These are phyloP conservation scores for Hypselothyrea guttata DNA, from an alignment of 2,888 invertebrate species.

Conservation along the genomic window DNA sequence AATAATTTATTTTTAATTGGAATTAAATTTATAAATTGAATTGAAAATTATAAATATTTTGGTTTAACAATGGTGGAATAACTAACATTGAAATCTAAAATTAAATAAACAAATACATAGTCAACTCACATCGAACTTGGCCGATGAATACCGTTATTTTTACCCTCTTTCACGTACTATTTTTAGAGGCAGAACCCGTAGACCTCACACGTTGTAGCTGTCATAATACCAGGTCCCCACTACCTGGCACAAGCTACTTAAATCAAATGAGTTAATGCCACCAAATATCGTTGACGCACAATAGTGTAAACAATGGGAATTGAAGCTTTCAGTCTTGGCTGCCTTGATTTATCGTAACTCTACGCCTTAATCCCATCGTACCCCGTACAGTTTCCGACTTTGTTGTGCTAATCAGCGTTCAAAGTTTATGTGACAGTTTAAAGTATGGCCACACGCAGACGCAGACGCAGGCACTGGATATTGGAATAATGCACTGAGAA, in stretches of 20 bases:
- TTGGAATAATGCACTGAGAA: conserved; percentile 12
- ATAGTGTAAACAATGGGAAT: conserved; percentile 63
- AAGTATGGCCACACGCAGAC: conserved; percentile 71
- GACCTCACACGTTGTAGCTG: conserved; percentile 58
- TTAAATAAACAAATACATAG: no score
- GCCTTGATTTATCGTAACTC: conserved; percentile 65
- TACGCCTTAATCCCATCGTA: conserved; percentile 50
- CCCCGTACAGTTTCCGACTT: conserved; percentile 51
- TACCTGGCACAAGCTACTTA: conserved; percentile 48
- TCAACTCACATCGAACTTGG: no score
- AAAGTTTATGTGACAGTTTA: conserved; percentile 78
- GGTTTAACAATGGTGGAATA: no score
- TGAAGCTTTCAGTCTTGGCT: conserved; percentile 54
- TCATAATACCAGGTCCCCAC: conserved; percentile 49
- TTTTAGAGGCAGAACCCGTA: background rate
- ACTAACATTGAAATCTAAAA: no score
- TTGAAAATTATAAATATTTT: no score
- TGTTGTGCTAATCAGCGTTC: conserved; percentile 78
- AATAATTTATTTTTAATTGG: no score
- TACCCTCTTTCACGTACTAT: conserved; percentile 1
- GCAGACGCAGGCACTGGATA: conserved; percentile 4
- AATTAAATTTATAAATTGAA: no score
- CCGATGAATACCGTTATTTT: conserved; percentile 43
- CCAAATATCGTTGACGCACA: conserved; percentile 65
- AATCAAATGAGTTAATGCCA: conserved; percentile 71